phyloP scores from a whole-genome alignment of 2,888 invertebrate species.

The Ceratothoa steindachneri region DNA sequence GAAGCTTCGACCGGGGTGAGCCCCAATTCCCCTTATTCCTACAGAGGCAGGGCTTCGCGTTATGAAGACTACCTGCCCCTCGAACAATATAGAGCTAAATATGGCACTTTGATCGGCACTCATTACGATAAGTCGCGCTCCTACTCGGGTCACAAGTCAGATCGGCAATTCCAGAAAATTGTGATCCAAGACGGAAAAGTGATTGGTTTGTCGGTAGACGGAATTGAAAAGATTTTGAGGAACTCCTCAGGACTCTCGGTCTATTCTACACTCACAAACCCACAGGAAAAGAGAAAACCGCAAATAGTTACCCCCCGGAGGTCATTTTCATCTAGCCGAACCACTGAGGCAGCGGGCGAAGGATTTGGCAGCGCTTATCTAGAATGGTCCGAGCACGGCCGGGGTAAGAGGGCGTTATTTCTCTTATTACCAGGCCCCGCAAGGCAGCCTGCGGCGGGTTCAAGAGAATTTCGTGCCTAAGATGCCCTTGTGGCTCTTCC shows the following conservation, averaged over 20 bases:
- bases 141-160: background rate
- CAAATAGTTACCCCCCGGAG: background rate
- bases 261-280: background rate
- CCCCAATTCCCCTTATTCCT: background rate
- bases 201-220: background rate
- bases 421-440: too few relatives aligned
- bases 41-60: background rate
- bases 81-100: background rate
- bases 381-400: conserved; percentile 36
- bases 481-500: too few relatives aligned
- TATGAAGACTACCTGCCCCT: background rate
- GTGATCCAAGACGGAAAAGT: background rate
- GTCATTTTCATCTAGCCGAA: background rate
- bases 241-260: conserved; percentile 1
- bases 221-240: background rate
- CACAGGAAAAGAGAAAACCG: background rate
- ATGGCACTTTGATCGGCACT: background rate
- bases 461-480: too few relatives aligned
- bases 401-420: conserved; percentile 28
- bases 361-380: conserved; percentile 39
- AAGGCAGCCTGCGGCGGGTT: too few relatives aligned
- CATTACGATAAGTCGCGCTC: background rate
- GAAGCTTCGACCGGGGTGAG: background rate
- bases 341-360: background rate
- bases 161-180: background rate